These are phyloP conservation scores for Porites cylindrica DNA, from an alignment of 92 coral and sea anemone species.

Conservation along the genomic window DNA sequence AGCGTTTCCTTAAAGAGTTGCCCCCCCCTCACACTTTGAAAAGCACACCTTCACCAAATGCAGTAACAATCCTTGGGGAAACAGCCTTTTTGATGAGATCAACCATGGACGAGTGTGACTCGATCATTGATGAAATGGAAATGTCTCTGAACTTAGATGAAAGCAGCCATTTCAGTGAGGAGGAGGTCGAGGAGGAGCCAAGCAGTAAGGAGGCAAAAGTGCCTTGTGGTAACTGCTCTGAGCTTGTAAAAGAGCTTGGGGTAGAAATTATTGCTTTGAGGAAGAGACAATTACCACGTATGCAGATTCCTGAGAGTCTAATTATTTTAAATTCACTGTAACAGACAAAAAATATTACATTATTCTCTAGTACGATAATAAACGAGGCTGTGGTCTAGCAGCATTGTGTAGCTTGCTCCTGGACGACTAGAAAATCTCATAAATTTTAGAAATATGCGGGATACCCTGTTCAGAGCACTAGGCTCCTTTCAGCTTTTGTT, in stretches of 20 bases:
- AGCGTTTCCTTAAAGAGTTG: neutral
- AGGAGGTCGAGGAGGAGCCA: neutral
- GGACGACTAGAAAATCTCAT: too few species aligned
- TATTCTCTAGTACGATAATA: too few species aligned
- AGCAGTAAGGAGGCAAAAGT: neutral
- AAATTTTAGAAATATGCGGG: too few species aligned
- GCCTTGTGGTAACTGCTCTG: neutral
- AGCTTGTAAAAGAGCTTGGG: slow-evolving; percentile 22
- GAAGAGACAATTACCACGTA: slow-evolving; percentile 47
- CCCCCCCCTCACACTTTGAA: too few species aligned
- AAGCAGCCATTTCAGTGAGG: too few species aligned
- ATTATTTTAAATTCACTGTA: neutral
- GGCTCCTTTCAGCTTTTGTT: too few species aligned
- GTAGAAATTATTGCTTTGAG: slow-evolving; percentile 30
- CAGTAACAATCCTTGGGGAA: neutral
- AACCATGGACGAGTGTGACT: neutral
- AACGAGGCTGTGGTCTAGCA: too few species aligned
- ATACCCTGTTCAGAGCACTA: too few species aligned
- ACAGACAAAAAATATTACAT: too few species aligned
- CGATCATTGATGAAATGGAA: neutral
- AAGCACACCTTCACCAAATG: neutral
- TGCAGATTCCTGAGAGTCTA: slow-evolving; percentile 6
- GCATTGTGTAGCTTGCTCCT: too few species aligned
- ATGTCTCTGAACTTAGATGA: neutral
- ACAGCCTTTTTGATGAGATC: neutral